These are phyloP conservation scores for Phengaris alcon DNA, from an alignment of 2,888 invertebrate species.

Conservation along the genomic window DNA sequence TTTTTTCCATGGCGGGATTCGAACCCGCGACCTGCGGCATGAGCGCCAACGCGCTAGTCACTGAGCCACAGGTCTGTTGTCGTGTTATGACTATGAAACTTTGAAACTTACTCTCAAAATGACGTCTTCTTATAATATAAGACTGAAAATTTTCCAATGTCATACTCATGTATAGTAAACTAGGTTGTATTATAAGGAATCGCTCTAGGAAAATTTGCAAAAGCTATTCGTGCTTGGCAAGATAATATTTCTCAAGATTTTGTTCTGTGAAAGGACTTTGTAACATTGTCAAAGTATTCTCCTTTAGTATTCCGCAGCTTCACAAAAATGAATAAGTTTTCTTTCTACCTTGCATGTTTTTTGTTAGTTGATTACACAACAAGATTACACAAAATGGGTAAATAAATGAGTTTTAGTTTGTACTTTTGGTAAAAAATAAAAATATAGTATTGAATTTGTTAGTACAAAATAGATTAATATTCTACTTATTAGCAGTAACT, in stretches of 20 bases:
- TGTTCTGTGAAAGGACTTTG: constrained; percentile 6
- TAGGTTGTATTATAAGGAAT: neutral
- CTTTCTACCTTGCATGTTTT: neutral
- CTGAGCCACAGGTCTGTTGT: too few species aligned
- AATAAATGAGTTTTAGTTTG: too few species aligned
- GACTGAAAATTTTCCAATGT: neutral
- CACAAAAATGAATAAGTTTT: neutral
- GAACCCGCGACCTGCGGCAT: too few species aligned
- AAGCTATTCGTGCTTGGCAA: constrained; percentile 14
- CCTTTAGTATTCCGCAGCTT: neutral
- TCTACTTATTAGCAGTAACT: too few species aligned
- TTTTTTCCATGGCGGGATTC: too few species aligned
- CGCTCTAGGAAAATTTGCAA: neutral
- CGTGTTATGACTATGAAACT: neutral
- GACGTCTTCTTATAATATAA: neutral
- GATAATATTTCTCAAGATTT: constrained; percentile 4
- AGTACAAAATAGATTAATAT: too few species aligned
- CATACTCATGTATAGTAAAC: neutral
- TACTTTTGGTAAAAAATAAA: too few species aligned
- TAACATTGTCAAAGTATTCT: neutral
- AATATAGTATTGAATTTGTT: too few species aligned
- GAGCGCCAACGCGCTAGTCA: too few species aligned
- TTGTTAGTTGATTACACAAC: neutral
- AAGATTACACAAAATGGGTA: too few species aligned
- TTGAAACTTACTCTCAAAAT: neutral